phyloP scores from a whole-genome alignment of 2,888 invertebrate species.

The Gandaritis pyraliata region DNA sequence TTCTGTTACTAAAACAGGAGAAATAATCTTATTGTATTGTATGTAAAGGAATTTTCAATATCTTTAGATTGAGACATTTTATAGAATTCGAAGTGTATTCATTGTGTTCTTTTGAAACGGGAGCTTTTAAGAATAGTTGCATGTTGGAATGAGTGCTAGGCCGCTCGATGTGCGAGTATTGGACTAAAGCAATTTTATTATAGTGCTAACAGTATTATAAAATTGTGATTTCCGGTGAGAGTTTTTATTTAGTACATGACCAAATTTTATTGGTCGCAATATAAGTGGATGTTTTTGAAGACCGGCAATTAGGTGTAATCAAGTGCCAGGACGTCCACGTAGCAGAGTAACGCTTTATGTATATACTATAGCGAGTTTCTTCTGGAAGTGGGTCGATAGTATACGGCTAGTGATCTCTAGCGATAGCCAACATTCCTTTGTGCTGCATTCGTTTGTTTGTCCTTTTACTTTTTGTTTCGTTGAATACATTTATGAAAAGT shows the following conservation, averaged over 20 bases:
- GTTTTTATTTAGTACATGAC: conserved; percentile 43
- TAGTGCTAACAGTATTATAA: conserved; percentile 71
- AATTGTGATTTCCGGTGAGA: conserved; percentile 54
- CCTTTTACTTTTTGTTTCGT: conserved; percentile 70
- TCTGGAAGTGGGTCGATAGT: conserved; percentile 29
- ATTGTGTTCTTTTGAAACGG: conserved; percentile 41
- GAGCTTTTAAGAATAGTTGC: conserved; percentile 40
- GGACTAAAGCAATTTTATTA: conserved; percentile 55
- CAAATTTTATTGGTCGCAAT: conserved; percentile 40
- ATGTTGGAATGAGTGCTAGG: conserved; percentile 32
- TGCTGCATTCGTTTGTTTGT: conserved; percentile 79
- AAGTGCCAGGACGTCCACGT: conserved; percentile 25
- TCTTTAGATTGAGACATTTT: conserved; percentile 32
- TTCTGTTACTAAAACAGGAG: conserved; percentile 32
- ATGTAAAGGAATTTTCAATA: conserved; percentile 31
- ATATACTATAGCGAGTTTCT: conserved; percentile 27
- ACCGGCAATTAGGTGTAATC: conserved; percentile 24
- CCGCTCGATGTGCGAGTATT: conserved; percentile 30
- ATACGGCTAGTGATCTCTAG: conserved; percentile 48
- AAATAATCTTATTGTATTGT: conserved; percentile 25
- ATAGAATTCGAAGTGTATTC: conserved; percentile 33
- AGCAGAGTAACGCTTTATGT: conserved; percentile 29
- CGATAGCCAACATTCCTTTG: conserved; percentile 82
- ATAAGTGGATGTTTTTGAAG: conserved; percentile 25
- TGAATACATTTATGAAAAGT: conserved; percentile 81